phyloP scores from a whole-genome alignment of 2,888 invertebrate genomes.

The Athalia cordata region DNA sequence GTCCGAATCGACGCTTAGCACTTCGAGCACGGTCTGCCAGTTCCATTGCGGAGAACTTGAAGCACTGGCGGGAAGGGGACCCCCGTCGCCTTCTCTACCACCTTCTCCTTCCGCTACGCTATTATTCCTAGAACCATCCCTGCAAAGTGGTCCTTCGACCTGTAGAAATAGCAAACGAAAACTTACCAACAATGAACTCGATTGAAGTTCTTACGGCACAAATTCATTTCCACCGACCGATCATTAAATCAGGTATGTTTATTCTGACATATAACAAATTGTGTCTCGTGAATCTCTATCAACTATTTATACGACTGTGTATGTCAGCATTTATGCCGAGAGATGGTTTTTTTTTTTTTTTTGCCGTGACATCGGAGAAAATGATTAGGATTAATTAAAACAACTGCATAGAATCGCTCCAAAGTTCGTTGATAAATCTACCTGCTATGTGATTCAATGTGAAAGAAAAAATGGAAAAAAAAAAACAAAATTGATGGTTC shows the following conservation, averaged over 20 bases:
- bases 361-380: too few relatives aligned
- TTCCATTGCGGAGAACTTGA: slow-evolving; percentile 70
- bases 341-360: too few relatives aligned
- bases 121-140: slow-evolving; percentile 59
- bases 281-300: too few relatives aligned
- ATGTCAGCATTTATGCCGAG: too few relatives aligned
- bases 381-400: too few relatives aligned
- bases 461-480: not conserved
- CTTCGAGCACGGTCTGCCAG: slow-evolving; percentile 69
- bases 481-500: slow-evolving; percentile 20
- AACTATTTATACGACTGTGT: too few relatives aligned
- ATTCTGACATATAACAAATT: too few relatives aligned
- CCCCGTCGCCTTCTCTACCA: slow-evolving; percentile 53
- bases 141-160: slow-evolving; percentile 47
- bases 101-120: slow-evolving; percentile 61
- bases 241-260: too few relatives aligned
- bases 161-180: slow-evolving; percentile 55
- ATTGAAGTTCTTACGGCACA: slow-evolving; percentile 41
- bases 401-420: too few relatives aligned
- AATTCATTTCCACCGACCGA: not conserved
- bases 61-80: slow-evolving; percentile 60
- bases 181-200: slow-evolving; percentile 51
- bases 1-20: slow-evolving; percentile 70
- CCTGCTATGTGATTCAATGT: not conserved
- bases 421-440: not conserved